Evolutionary conservation across 2,113 vertebrate species (phyloP), one percentile per base, ranked within the genome.

Genomic region (Heteronetta atricapilla): DNA sequence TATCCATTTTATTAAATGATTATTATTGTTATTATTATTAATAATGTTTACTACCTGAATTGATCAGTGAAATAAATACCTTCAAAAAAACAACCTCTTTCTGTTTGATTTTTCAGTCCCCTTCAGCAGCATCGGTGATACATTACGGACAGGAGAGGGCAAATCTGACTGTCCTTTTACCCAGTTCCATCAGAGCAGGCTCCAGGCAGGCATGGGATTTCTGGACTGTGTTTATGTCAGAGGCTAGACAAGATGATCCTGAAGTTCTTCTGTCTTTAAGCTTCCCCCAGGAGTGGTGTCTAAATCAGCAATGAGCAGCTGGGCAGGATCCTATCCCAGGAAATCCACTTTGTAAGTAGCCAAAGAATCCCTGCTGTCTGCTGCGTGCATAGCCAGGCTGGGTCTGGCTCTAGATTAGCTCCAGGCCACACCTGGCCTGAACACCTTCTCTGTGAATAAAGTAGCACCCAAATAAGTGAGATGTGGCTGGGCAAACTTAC

Each of bases 31-130:
- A 95, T 77, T 90, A 68, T 85, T 91, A 87, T 75, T 96, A 97
- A 94, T 96, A 96, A 97, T 97, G 96, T 97, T 97, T 97, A 97
- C 96, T 97, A 96, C 94, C 95, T 96, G 95, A 96, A 97, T 94
- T 95, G 96, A 96, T 97, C 95, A 94, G 89, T 97, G 96, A 95
- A 97, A 96, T 97, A 97, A 97, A 97, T 89, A 89, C 46, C 62
- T 90, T 82, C 9, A 89, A 88, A 89, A 77, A 64, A 10, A 1
- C 44, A 42, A 50, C 34, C 13, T 69, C 13, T 69, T 92, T 33
- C 44, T 95, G 66, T 76, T 81, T 87, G 21, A 46, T 93, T 95
- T 58, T 92, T 67, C 69, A 92, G 58, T 52, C 26, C 17, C 4
- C 14, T 66, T 73, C 40, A 86, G n/a, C 66, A 78, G 40, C n/a